phyloP scores from a whole-genome alignment of 2,888 invertebrate species.

The Tortrix viridana region DNA sequence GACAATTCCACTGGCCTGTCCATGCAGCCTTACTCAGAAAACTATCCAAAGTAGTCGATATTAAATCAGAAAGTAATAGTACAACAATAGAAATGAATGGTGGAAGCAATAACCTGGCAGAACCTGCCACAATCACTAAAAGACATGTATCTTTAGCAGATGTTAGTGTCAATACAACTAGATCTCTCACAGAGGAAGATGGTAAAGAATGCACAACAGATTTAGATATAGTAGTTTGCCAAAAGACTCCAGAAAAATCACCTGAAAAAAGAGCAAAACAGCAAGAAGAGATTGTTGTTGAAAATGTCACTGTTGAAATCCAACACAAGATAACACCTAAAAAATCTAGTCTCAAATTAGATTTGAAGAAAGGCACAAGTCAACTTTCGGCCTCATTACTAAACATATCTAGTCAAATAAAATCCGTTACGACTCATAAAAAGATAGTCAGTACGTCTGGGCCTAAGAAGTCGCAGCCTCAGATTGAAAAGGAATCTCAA shows the following conservation, averaged over 20 bases:
- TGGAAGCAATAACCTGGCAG: constrained; percentile 59
- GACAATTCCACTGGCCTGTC: constrained; percentile 70
- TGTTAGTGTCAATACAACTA: constrained; percentile 74
- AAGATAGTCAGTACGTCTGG: constrained; percentile 74
- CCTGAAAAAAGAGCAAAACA: constrained; percentile 48
- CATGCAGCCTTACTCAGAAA: constrained; percentile 74
- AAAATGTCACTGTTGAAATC: constrained; percentile 80
- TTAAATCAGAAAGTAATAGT: constrained; percentile 67
- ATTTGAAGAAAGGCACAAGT: constrained; percentile 76
- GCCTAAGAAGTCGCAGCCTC: constrained; percentile 69
- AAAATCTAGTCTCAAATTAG: constrained; percentile 76
- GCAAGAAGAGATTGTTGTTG: constrained; percentile 64
- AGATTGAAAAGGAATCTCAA: constrained; percentile 60
- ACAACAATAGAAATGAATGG: constrained; percentile 70
- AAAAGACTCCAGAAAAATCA: constrained; percentile 48
- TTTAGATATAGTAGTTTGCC: constrained; percentile 43
- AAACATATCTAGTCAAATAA: constrained; percentile 80
- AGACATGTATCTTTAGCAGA: constrained; percentile 69
- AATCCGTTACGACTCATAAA: constrained; percentile 79
- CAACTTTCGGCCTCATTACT: constrained; percentile 72
- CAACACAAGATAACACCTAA: constrained; percentile 80
- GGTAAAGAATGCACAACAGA: constrained; percentile 53
- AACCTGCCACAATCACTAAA: constrained; percentile 52
- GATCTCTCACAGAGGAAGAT: constrained; percentile 66
- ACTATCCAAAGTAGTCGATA: constrained; percentile 75